Conservation (phyloP, 2,888 invertebrate genomes). For the Drosophila borealis region DNA sequence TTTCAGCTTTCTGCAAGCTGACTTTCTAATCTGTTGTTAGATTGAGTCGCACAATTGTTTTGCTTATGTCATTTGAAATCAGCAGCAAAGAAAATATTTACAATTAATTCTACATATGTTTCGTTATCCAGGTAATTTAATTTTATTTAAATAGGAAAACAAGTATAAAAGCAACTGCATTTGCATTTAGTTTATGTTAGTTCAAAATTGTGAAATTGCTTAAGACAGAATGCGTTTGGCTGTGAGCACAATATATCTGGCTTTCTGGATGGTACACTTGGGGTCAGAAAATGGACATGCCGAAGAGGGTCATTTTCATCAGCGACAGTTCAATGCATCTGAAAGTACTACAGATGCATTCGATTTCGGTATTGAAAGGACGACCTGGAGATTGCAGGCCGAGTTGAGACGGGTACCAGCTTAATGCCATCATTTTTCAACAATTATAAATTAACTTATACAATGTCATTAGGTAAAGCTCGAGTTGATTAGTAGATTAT, state of each 20-base stretch:
- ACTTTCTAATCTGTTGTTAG: too few relatives aligned
- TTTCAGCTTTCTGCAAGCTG: too few relatives aligned
- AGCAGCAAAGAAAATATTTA: background rate
- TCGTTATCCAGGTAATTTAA: background rate
- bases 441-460: background rate
- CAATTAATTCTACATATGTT: background rate
- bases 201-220: background rate
- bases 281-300: background rate
- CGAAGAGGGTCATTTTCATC: too few relatives aligned
- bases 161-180: slow-evolving; percentile 12
- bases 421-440: too few relatives aligned
- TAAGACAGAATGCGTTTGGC: background rate
- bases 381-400: background rate
- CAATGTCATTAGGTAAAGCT: background rate
- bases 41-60: background rate
- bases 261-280: background rate
- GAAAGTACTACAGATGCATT: too few relatives aligned
- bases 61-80: background rate
- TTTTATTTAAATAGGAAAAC: background rate
- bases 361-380: background rate
- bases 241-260: background rate
- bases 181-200: background rate
- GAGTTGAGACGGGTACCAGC: background rate
- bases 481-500: background rate
- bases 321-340: too few relatives aligned